phyloP scores from a whole-genome alignment of 1,140 invertebrate genomes.

The Doryteuthis pealeii region DNA sequence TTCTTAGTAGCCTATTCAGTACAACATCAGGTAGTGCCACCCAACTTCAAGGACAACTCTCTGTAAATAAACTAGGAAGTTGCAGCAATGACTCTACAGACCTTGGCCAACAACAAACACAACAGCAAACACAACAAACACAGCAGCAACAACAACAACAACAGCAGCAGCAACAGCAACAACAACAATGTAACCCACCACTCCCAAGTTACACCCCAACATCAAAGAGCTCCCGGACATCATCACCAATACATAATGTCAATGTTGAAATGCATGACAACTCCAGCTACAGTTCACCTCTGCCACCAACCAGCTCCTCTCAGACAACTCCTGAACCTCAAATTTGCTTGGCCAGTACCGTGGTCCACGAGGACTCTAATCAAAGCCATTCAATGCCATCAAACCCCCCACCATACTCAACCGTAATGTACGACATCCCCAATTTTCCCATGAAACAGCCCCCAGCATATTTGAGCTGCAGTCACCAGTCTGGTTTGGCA shows the following conservation, averaged over 20 bases:
- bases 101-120: constrained; percentile 19
- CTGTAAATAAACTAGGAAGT: constrained; percentile 25
- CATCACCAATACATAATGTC: constrained; percentile 23
- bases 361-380: not conserved
- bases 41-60: constrained; percentile 31
- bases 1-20: constrained; percentile 27
- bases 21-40: constrained; percentile 47
- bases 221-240: constrained; percentile 31
- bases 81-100: constrained; percentile 17
- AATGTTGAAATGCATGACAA: constrained; percentile 45
- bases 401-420: constrained; percentile 50
- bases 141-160: constrained; percentile 22
- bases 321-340: constrained; percentile 49
- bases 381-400: constrained; percentile 29
- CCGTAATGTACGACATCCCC: constrained; percentile 33
- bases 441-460: constrained; percentile 54
- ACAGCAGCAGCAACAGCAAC: constrained; percentile 22
- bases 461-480: constrained; percentile 54
- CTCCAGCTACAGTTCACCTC: constrained; percentile 36
- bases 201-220: constrained; percentile 25
- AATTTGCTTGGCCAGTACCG: constrained; percentile 8
- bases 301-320: constrained; percentile 35
- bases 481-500: constrained; percentile 39
- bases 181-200: constrained; percentile 16
- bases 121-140: constrained; percentile 19